Base-by-base conservation (phyloP, 2,113 vertebrate genomes). In the Oreocharis arfaki region DNA sequence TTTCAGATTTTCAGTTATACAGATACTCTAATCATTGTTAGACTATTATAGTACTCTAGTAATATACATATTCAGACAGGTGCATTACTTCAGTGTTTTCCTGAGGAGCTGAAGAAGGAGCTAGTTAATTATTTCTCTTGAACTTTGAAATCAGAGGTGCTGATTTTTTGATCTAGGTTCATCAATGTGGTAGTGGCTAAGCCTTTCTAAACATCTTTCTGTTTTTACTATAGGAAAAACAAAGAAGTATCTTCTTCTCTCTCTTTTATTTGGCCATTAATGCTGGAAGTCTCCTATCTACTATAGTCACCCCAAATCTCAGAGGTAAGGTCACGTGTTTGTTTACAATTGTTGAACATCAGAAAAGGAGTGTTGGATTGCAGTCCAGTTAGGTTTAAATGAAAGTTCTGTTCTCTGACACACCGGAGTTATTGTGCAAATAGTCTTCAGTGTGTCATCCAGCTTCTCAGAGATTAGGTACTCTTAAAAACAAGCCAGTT, bases 251-350 rank as follows among this genome's bases (percentile, higher is more conserved):
- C 6, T 99, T 99, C 97, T 99, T 99, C 97, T 99, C 99, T 56
- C 98, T 99, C 33, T 99, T 99, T 97, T 99, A 99, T 92, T 93
- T 99, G 92, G 97, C 99, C 84, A 99, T 99, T 96, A 99, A 99
- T 76, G 98, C 98, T 70, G 99, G 99, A 89, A 99, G 99, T 97
- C 98, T 99, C 47, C 59, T 99, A 21, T 99, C 99, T 30, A 99
- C 99, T 15, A 97, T 99, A 84, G 96, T 99, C 95, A 99, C 99
- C 3, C 99, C 99, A 30, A 97, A 97, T 35, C 98, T 99, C 82
- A 98, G 98, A 99, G 99, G 99, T 99, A 98, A 81, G 88, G 30
- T 49, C 55, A 49, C 4, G 2, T 5, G 8, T 64, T 84, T 76
- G 7, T 77, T 91, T 42, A 47, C 16, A 18, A 47, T 16, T 46